phyloP scores from a whole-genome alignment of 2,113 vertebrate genomes.

The Limnothrissa miodon region DNA sequence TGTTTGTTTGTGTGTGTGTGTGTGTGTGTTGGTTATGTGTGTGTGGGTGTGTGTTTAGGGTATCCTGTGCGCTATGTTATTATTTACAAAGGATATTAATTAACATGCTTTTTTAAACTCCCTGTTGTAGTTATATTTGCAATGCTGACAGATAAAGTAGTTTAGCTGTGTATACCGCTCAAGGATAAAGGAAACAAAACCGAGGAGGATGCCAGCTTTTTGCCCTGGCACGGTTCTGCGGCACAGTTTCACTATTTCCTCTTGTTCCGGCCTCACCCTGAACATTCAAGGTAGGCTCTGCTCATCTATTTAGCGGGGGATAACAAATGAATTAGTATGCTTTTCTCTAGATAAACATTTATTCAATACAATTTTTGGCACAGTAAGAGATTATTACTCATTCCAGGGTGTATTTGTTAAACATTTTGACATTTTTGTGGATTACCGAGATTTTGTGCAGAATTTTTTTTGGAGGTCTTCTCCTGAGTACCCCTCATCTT shows the following conservation, averaged over 20 bases:
- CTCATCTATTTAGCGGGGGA: neutral
- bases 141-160: constrained; percentile 50
- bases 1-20: neutral
- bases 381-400: neutral
- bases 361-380: neutral
- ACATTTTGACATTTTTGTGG: constrained; percentile 6
- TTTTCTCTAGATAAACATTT: constrained; percentile 10
- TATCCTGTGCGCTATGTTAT: constrained; percentile 23
- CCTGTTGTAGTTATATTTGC: constrained; percentile 46
- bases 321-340: neutral
- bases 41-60: constrained; percentile 18
- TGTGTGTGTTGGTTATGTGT: constrained; percentile 17
- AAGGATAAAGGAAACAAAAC: constrained; percentile 43
- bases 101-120: constrained; percentile 43
- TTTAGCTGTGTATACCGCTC: constrained; percentile 47
- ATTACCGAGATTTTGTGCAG: neutral
- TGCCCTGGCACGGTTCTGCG: neutral
- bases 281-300: neutral
- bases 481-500: constrained; percentile 35
- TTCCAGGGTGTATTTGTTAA: neutral
- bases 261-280: neutral
- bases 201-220: constrained; percentile 30
- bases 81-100: constrained; percentile 49
- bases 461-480: neutral
- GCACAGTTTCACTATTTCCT: neutral